A percentile compares a stretch with the other conserved stretches of the same genome.
Evolutionary conservation across 1,140 invertebrate genomes (phyloP).

Genomic region (Saccostrea cuccullata): DNA sequence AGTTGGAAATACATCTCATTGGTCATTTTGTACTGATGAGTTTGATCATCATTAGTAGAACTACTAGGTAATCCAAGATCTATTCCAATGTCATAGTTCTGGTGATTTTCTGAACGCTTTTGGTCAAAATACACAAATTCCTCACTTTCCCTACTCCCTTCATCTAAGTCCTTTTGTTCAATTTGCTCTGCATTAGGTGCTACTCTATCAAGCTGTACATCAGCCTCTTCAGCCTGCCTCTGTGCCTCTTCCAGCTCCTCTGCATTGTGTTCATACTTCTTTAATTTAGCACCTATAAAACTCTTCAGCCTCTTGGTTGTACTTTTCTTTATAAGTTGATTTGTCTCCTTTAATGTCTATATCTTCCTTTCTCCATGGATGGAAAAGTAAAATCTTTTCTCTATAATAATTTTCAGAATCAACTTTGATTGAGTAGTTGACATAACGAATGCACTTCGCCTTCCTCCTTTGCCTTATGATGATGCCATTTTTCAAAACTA

Average conservation of each 20-base stretch:
- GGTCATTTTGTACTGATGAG: too few species aligned
- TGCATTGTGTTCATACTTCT: constrained; percentile 12
- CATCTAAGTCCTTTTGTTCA: background rate
- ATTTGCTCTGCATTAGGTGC: background rate
- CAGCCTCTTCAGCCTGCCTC: background rate
- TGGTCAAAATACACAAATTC: background rate
- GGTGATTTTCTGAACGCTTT: background rate
- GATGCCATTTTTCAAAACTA: constrained; percentile 44
- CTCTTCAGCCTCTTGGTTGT: too few species aligned
- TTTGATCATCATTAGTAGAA: background rate
- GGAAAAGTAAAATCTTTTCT: constrained; percentile 40
- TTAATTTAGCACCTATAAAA: background rate
- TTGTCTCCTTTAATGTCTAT: background rate
- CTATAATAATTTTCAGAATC: constrained; percentile 43
- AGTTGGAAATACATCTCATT: too few species aligned
- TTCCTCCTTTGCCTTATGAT: constrained; percentile 35
- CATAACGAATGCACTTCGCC: constrained; percentile 11
- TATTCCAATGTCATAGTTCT: constrained; percentile 37
- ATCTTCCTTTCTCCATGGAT: constrained; percentile 44
- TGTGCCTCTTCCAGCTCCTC: constrained; percentile 22
- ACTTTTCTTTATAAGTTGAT: background rate
- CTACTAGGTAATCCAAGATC: constrained; percentile 37
- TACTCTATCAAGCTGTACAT: background rate
- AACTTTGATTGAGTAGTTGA: constrained; percentile 27
- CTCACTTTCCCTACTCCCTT: background rate